Conservation (phyloP, 92 coral and sea anemone genomes). For the Epizoanthus stellaris region DNA sequence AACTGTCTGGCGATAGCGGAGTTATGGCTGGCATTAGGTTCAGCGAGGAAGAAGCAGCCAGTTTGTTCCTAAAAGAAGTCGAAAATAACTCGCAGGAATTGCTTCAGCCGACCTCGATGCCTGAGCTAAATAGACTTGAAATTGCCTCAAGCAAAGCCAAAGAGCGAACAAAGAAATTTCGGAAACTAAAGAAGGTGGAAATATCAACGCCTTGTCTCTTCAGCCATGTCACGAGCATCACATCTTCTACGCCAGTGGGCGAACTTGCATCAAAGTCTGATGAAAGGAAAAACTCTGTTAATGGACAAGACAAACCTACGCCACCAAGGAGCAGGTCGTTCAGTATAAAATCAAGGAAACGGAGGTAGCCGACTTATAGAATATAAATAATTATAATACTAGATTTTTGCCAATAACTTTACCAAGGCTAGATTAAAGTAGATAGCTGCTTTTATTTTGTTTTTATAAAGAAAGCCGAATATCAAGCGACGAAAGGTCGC, state of each 20-base stretch:
- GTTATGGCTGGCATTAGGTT: constrained; percentile 96
- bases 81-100: constrained; percentile 71
- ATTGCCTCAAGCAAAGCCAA: constrained; percentile 64
- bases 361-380: constrained; percentile 12
- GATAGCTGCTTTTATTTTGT: constrained; percentile 1
- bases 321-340: constrained; percentile 25
- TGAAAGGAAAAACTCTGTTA: constrained; percentile 59
- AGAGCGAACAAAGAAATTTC: constrained; percentile 83
- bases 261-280: constrained; percentile 64
- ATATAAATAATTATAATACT: not conserved
- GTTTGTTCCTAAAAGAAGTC: constrained; percentile 82
- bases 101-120: constrained; percentile 64
- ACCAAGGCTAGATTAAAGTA: not conserved
- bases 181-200: constrained; percentile 94
- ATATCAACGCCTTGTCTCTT: constrained; percentile 98
- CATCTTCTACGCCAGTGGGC: constrained; percentile 77
- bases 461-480: constrained; percentile 24
- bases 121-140: constrained; percentile 80
- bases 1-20: constrained; percentile 80
- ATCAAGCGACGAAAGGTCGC: not conserved
- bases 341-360: constrained; percentile 40
- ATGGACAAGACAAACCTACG: constrained; percentile 61
- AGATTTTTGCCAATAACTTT: not conserved
- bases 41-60: constrained; percentile 89
- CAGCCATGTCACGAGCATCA: constrained; percentile 98